These are phyloP conservation scores for Pandion haliaetus DNA, from an alignment of 2,113 vertebrate species.

Conservation along the genomic window DNA sequence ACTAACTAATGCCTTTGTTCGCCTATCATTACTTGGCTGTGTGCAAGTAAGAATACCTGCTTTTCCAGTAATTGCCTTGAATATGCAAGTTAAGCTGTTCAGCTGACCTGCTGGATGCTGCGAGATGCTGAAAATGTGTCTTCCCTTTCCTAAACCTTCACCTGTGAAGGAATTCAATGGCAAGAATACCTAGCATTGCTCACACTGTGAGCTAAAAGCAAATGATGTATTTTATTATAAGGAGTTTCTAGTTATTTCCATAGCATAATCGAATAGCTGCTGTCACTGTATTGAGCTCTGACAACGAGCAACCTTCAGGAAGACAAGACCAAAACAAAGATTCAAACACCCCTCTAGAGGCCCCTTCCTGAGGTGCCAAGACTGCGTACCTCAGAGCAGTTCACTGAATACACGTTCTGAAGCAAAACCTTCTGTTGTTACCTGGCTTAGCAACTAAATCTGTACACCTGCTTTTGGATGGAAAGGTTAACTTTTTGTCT, in stretches of 20 bases:
- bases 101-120: background rate
- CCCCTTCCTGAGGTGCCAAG: background rate
- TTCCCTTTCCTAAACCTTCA: background rate
- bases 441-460: accelerated
- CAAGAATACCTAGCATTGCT: background rate
- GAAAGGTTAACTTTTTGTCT: accelerated
- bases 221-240: accelerated
- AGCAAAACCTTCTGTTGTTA: accelerated
- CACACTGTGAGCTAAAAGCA: accelerated
- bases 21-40: background rate
- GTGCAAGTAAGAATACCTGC: background rate
- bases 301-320: too few species aligned
- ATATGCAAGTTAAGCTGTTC: background rate
- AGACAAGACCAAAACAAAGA: too few species aligned
- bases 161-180: accelerated
- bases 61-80: background rate
- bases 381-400: accelerated
- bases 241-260: background rate
- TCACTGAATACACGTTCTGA: accelerated
- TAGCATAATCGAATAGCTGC: accelerated
- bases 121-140: background rate
- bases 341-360: accelerated
- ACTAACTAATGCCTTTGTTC: background rate
- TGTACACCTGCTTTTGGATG: accelerated
- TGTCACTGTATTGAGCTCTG: background rate